Evolutionary conservation across 2,888 invertebrate genomes (phyloP).

Genomic region (Drosophila nr. medialis): DNA sequence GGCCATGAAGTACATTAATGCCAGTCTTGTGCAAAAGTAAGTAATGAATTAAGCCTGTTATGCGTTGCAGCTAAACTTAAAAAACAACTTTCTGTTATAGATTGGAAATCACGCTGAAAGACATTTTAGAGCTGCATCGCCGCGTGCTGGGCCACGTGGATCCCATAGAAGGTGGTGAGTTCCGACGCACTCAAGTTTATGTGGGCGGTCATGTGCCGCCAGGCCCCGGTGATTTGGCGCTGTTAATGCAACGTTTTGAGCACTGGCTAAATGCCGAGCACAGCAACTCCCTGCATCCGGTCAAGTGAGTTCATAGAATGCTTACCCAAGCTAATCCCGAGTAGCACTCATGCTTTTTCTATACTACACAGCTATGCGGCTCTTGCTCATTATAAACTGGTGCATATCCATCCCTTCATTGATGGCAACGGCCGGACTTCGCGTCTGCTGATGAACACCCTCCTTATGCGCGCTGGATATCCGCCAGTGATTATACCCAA

Average conservation of each 20-base stretch:
- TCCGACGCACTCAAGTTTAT: slow-evolving; percentile 95
- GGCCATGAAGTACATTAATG: slow-evolving; percentile 96
- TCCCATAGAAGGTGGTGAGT: slow-evolving; percentile 95
- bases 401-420: slow-evolving; percentile 98
- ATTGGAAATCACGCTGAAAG: slow-evolving; percentile 92
- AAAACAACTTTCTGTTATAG: slow-evolving; percentile 80
- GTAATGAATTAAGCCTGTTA: slow-evolving; percentile 16
- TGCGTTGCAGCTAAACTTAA: not conserved
- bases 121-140: slow-evolving; percentile 96
- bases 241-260: slow-evolving; percentile 94
- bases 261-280: slow-evolving; percentile 96
- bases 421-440: slow-evolving; percentile 99
- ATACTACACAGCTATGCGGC: slow-evolving; percentile 91
- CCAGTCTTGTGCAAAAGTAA: slow-evolving; percentile 90
- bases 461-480: slow-evolving; percentile 97
- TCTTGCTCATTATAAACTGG: slow-evolving; percentile 97
- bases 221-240: slow-evolving; percentile 91
- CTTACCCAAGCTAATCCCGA: not conserved
- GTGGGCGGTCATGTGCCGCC: slow-evolving; percentile 98
- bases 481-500: slow-evolving; percentile 98
- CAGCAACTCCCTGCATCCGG: slow-evolving; percentile 94
- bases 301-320: slow-evolving; percentile 86
- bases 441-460: slow-evolving; percentile 96
- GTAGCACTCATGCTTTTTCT: not conserved
- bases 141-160: slow-evolving; percentile 97